Base-by-base conservation (phyloP, 1,140 invertebrate genomes). In the Drosophila ercepeae region DNA sequence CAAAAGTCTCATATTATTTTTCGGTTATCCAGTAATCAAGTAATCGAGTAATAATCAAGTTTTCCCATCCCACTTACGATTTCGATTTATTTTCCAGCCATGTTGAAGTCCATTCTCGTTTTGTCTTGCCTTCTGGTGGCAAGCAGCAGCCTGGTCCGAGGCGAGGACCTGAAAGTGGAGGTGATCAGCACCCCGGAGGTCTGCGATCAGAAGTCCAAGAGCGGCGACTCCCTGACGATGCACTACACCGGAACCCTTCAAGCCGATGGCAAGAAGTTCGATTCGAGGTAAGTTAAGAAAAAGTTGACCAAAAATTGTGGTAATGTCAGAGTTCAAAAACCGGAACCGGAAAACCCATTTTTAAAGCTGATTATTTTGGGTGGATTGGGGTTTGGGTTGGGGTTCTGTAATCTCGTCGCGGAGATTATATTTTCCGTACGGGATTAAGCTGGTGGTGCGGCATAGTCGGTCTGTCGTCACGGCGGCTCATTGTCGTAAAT, bases 221-320 rank as follows among this genome's bases (percentile, higher is more conserved):
- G 94, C 63, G 96, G 96, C 23, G 97, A 98, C 91, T 95, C 96
- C 93, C 94, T 98, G 29, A 96, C 96, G 45, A 98, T 98, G 97
- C 97, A 98, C 91, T 98, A 98, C 90, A 97, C 95, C 29, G 97
- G 97, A 71, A 97, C 96, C 16, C 93, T 98, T 13, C 69, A 65
- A 36, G 92, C 93, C 65, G 96, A 98, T 92, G 97, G 97, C 53
- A 97, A 94, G 82, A 97, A 98, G 92, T 98, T 98, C 90, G 97
- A 98, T 91, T 98, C 97, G 75, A 98, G 97, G 96, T 98, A 93
- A 94, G 93, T 93, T 75, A 4, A 23, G 18, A n/a, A n/a, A n/a
- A n/a, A n/a, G n/a, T n/a, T 25, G 11, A 9, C 19, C 9, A 13
- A 34, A 23, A 41, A 53, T 11, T 11, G 41, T 34, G 3, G 8